Percentiles rank a stretch among this genome's conserved stretches.
These are phyloP conservation scores for Odontocolon sp. DNA, from an alignment of 2,888 invertebrate species.

Conservation along the genomic window DNA sequence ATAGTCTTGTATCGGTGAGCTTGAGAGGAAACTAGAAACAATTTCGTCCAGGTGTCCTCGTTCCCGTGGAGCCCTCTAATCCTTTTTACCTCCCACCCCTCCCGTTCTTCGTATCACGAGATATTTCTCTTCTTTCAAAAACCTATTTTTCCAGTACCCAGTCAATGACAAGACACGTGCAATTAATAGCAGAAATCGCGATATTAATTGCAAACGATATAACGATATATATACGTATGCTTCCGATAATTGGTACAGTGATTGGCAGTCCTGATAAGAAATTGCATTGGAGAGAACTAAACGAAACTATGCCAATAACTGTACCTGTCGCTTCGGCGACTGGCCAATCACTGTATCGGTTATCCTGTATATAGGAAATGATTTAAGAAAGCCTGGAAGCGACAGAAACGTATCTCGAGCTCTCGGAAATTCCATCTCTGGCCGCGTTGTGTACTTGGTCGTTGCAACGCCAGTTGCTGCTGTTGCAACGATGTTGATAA, in stretches of 20 bases:
- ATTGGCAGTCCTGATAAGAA: not conserved
- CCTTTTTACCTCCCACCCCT: conserved; percentile 38
- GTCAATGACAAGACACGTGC: too few relatives aligned
- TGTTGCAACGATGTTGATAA: conserved; percentile 45
- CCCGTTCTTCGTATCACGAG: not conserved
- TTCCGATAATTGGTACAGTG: not conserved
- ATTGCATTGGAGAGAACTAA: not conserved
- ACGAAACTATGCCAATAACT: too few relatives aligned
- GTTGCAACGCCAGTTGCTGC: conserved; percentile 34
- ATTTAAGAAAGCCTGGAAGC: too few relatives aligned
- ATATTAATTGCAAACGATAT: not conserved
- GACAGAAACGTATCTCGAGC: not conserved
- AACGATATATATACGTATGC: not conserved
- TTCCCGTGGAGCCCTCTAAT: conserved; percentile 45
- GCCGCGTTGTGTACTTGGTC: conserved; percentile 41
- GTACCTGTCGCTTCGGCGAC: too few relatives aligned
- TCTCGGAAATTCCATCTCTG: conserved; percentile 25
- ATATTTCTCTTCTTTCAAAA: not conserved
- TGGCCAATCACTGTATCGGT: too few relatives aligned
- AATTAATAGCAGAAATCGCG: not conserved
- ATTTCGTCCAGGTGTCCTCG: conserved; percentile 56
- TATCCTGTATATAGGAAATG: too few relatives aligned
- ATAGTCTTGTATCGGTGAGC: conserved; percentile 4
- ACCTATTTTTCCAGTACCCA: not conserved
- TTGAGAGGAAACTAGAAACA: conserved; percentile 36